Evolutionary conservation across 2,113 vertebrate genomes (phyloP), one percentile per base, ranked within the genome.

Genomic region (Cynopterus brachyotis): DNA sequence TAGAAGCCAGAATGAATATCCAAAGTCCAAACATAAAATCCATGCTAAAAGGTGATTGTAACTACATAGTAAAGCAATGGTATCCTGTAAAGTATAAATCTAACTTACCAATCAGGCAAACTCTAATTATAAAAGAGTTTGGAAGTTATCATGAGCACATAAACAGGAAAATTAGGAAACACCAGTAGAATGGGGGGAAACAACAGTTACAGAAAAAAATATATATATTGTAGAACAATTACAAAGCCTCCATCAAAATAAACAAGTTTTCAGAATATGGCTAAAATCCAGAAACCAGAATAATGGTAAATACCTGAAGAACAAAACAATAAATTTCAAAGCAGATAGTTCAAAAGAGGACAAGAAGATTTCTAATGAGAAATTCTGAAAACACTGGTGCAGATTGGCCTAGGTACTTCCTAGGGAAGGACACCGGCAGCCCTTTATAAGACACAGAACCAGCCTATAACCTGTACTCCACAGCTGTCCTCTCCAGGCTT

Each of bases 231-330:
- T 62, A 72, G 82, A n/a, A 42, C 28, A 70, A 26, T 88, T 70
- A 66, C 28, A 15, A 76, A 42, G 30, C 16, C 28, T 53, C 55
- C 55, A 72, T 35, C 12, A 40, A 94, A 88, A 60, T 83, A 84
- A 70, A 82, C 1, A 90, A 45, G 10, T 78, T 72, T 78, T 79
- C 24, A 30, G 69, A n/a, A 70, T 94, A 72, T n/a, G n/a, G 24
- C n/a, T 84, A 96, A 91, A 86, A 94, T 42, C 42, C 40, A 75
- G 93, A 93, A 67, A 79, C 40, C 47, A 89, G 55, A 70, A 66
- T 59, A 64, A 73, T 1, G 78, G 28, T 72, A 83, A 91, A 78
- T 40, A 64, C 32, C 81, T 81, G 9, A 37, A 94, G 57, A 67
- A 72, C 9, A 75, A 26, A 90, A 92, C 19, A 70, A 59, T 42